Evolutionary conservation across 2,888 invertebrate species (phyloP).

Genomic region (Euclidia mi): DNA sequence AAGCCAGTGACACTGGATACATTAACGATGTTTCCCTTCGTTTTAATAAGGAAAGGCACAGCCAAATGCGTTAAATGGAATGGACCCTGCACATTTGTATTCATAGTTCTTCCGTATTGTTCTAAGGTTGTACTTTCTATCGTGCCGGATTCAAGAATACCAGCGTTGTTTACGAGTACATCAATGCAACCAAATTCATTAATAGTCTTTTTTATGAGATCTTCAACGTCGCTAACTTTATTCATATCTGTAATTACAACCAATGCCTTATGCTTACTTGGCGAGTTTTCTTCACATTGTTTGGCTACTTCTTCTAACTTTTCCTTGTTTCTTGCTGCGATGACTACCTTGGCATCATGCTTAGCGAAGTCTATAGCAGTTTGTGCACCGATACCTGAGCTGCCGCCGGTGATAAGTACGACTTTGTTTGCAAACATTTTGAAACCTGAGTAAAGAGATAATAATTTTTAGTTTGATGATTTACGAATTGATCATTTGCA

Average conservation of each 20-base stretch:
- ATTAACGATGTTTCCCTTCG: slow-evolving; percentile 97
- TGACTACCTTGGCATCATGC: slow-evolving; percentile 91
- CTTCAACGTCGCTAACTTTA: slow-evolving; percentile 91
- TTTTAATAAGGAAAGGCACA: slow-evolving; percentile 94
- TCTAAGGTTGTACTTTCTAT: slow-evolving; percentile 95
- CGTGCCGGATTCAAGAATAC: slow-evolving; percentile 94
- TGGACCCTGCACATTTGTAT: slow-evolving; percentile 94
- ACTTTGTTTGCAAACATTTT: slow-evolving; percentile 89
- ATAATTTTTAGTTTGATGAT: slow-evolving; percentile 1
- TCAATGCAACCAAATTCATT: slow-evolving; percentile 92
- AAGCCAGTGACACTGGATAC: slow-evolving; percentile 98
- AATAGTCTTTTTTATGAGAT: slow-evolving; percentile 92
- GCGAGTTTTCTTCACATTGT: slow-evolving; percentile 85
- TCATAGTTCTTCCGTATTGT: slow-evolving; percentile 96
- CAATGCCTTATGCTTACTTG: slow-evolving; percentile 82
- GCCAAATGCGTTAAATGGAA: slow-evolving; percentile 95
- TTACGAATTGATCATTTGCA: too few species aligned
- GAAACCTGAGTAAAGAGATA: slow-evolving; percentile 60
- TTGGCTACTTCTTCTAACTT: slow-evolving; percentile 91
- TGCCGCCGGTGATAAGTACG: slow-evolving; percentile 92
- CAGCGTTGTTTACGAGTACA: slow-evolving; percentile 96
- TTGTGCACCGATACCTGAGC: slow-evolving; percentile 94
- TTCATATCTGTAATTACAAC: slow-evolving; percentile 91
- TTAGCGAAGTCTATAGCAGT: slow-evolving; percentile 92
- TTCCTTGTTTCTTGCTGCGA: slow-evolving; percentile 92